Evolutionary conservation across 2,888 invertebrate species (phyloP).

Genomic region (Leucoma salicis): DNA sequence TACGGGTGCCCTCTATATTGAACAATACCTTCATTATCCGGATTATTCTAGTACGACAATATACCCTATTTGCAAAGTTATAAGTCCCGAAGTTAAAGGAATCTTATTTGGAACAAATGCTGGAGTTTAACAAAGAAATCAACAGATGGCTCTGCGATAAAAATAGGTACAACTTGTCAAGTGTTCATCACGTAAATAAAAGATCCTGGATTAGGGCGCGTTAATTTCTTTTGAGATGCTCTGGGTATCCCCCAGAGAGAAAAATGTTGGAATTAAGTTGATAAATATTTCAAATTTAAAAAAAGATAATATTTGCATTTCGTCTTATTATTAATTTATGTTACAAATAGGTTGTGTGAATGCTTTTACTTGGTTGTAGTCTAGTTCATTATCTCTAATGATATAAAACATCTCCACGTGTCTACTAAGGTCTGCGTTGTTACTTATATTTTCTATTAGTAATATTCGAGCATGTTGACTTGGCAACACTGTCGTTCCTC

Average conservation of each 20-base stretch:
- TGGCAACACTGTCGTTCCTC: too few species aligned
- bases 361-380: too few species aligned
- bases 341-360: too few species aligned
- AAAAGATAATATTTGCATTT: too few species aligned
- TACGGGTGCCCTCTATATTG: conserved; percentile 57
- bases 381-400: too few species aligned
- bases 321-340: too few species aligned
- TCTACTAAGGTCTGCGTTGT: too few species aligned
- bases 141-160: conserved; percentile 69
- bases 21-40: conserved; percentile 57
- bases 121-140: conserved; percentile 61
- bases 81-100: conserved; percentile 47
- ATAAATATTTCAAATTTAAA: conserved; percentile 19
- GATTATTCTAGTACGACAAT: conserved; percentile 41
- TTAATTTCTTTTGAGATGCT: conserved; percentile 39
- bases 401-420: too few species aligned
- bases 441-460: too few species aligned
- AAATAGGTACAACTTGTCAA: conserved; percentile 47
- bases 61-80: conserved; percentile 41
- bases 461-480: too few species aligned
- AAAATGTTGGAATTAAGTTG: conserved; percentile 19
- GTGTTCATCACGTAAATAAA: conserved; percentile 62
- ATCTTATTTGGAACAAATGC: conserved; percentile 40
- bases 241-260: conserved; percentile 19
- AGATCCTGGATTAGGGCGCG: conserved; percentile 39